Conservation (phyloP, 2,113 vertebrate species). For the Xiphophorus hellerii region DNA sequence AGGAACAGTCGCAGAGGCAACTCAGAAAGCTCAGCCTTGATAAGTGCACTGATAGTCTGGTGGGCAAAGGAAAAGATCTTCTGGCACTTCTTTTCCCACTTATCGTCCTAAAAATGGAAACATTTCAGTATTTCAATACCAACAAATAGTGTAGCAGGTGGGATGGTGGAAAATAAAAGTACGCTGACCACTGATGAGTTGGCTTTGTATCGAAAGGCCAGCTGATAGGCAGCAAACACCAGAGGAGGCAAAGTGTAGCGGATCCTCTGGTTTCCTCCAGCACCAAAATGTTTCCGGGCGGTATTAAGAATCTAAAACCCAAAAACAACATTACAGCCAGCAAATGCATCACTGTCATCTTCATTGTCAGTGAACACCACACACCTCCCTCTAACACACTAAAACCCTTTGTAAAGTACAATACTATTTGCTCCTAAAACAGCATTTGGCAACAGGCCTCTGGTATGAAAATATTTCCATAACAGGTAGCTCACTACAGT, state of each 20-base stretch:
- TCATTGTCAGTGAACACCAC: not conserved
- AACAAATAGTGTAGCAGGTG: too few species aligned
- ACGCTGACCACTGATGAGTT: constrained; percentile 87
- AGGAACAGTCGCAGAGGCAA: constrained; percentile 95
- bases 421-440: too few species aligned
- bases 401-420: not conserved
- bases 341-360: too few species aligned
- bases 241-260: constrained; percentile 93
- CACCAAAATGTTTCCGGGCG: constrained; percentile 97
- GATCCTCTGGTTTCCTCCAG: constrained; percentile 96
- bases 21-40: constrained; percentile 97
- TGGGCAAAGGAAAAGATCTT: constrained; percentile 99
- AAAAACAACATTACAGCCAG: not conserved
- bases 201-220: constrained; percentile 97
- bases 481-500: too few species aligned
- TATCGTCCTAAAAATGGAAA: constrained; percentile 87
- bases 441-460: too few species aligned
- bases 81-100: constrained; percentile 99
- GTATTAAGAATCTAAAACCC: constrained; percentile 91
- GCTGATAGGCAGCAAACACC: constrained; percentile 96
- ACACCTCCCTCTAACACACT: not conserved
- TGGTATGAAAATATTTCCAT: too few species aligned
- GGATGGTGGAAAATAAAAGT: too few species aligned
- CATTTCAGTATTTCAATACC: not conserved
- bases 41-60: constrained; percentile 97